A percentile compares a stretch with the other conserved stretches of the same genome.
phyloP scores from a whole-genome alignment of 2,888 invertebrate genomes.

The Drosophila nr. medialis region DNA sequence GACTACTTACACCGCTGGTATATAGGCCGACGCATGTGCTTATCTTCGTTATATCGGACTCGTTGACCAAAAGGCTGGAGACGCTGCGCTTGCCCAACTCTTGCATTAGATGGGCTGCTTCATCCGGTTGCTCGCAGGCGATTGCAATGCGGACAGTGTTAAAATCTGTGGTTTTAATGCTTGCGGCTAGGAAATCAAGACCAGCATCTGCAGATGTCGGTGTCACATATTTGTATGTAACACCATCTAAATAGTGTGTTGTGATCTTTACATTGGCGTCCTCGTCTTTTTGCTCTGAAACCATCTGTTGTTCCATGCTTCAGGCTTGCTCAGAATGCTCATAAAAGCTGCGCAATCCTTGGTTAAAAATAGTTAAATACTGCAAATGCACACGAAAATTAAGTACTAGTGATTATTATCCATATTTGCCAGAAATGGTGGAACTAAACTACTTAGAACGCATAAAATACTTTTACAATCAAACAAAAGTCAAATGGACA shows the following conservation, averaged over 20 bases:
- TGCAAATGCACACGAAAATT: neutral
- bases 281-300: neutral
- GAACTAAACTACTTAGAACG: neutral
- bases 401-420: neutral
- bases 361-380: neutral
- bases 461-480: neutral
- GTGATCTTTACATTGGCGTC: neutral
- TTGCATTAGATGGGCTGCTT: slow-evolving; percentile 16
- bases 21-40: neutral
- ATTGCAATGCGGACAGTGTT: slow-evolving; percentile 27
- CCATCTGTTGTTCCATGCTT: too few species aligned
- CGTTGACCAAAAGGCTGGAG: slow-evolving; percentile 24
- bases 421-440: neutral
- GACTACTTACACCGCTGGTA: slow-evolving; percentile 33
- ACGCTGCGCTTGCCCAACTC: slow-evolving; percentile 38
- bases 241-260: slow-evolving; percentile 5
- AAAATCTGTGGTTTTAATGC: slow-evolving; percentile 30
- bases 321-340: neutral
- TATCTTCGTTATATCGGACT: neutral
- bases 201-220: neutral
- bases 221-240: slow-evolving; percentile 28
- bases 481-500: neutral
- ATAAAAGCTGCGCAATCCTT: neutral
- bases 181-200: slow-evolving; percentile 10
- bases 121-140: slow-evolving; percentile 21